Base-by-base conservation (phyloP, 1,140 invertebrate species). In the Heliothis subflexa region DNA sequence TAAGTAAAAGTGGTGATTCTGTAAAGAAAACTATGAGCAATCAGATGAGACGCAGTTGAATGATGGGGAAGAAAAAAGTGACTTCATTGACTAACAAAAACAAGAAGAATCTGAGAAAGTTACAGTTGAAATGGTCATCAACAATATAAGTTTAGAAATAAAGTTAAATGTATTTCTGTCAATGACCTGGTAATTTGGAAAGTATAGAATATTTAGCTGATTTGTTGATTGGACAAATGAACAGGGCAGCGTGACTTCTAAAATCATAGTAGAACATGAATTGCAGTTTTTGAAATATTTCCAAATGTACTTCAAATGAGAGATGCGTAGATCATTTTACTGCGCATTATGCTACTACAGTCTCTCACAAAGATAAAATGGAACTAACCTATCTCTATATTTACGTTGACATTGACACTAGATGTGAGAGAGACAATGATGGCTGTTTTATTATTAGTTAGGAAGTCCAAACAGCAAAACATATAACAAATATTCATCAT, bases 201-300 rank as follows among this genome's bases (percentile, higher is more conserved):
- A 25, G 25, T 13, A 12, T 40, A 40, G 28, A 33, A 28, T 61
- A 28, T 13, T 28, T 3, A 61, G 25, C 25, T 7, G 18, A 66
- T 13, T 21, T 47, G 62, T 16, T 47, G 13, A 66, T 18, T 47
- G 45, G 61, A 40, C 3, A 40, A 40, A 3, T 47, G 33, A 0
- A 61, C 57, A n/a, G 25, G 11, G 45, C 62, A 12, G 9, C 16
- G 45, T 47, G 40, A 47, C 40, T 66, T 10, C 40, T 40, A 66
- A 66, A 66, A 66, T 47, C 16, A 55, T 40, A 9, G 40, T 18
- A 47, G 40, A 12, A 14, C 33, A 64, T 66, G 62, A 66, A 18
- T 66, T 66, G 62, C 62, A 66, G 16, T 18, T 66, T 66, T 21
- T 66, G 62, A 66, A 49, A 47, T 66, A 66, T 66, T 66, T 66